Base-by-base conservation (phyloP, 2,888 invertebrate genomes). In the Papilio protenor region DNA sequence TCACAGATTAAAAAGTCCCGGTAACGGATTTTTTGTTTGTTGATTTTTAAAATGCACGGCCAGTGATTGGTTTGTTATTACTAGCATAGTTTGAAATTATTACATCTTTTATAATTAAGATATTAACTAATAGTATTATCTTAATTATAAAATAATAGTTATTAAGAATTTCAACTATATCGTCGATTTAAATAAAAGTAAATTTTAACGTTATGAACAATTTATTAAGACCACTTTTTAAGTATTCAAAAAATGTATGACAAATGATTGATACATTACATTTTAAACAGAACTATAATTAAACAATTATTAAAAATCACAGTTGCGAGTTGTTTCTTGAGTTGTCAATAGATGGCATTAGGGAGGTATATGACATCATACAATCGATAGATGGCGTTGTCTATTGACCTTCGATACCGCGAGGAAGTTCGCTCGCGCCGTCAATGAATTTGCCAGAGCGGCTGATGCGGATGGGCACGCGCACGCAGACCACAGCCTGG, bases 391-490 rank as follows among this genome's bases (percentile, higher is more conserved):
- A 27, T 27, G 33, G 6, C 8, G 55, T 16, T 52, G 52, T n/a
- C 3, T 66, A 66, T 2, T 66, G 66, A 3, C 18, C 66, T 40
- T 18, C 73, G 40, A 73, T 73, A 4, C 33, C 55, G 16, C n/a
- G 52, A 33, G 73, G 73, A 40, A 73, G 73, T 11, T 55, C 27
- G 73, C 40, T 73, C 18, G 33, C 40, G 14, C 73, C 73, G 5
- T 18, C 73, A 12, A 73, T 73, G 55, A 55, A 55, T 12, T n/a
- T 73, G 40, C 59, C 57, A 6, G 73, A 47, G 61, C 73, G 59
- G 61, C 12, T 77, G 75, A 85, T 81, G 10, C 70, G 79, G 77
- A 85, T 82, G 55, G 81, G 76, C 27, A 83, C 79, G 2, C 82
- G 73, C 70, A 85, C 70, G 70, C 85, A 85, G 40, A 83, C 64